These are phyloP conservation scores for Falco peregrinus DNA, from an alignment of 2,797 vertebrate genomes.

Conservation along the genomic window DNA sequence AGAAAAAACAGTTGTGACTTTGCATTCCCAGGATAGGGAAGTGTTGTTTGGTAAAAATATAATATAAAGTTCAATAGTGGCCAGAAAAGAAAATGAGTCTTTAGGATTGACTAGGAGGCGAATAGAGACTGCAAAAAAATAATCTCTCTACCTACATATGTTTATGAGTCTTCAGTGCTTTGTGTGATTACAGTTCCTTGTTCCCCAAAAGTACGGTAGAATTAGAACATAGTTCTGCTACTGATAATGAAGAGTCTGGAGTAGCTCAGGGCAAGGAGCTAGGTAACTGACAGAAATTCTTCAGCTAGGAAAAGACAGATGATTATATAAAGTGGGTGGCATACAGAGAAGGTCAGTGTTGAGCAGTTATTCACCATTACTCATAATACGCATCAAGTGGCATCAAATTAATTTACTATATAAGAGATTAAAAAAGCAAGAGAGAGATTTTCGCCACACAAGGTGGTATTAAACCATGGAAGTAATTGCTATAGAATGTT, in stretches of 20 bases:
- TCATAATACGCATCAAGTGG: not conserved
- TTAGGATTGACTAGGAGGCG: not conserved
- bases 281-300: not conserved
- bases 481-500: not conserved
- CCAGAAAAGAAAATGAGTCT: not conserved
- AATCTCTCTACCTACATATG: fast-evolving
- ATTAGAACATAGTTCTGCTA: not conserved
- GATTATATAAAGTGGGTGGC: not conserved
- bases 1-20: not conserved
- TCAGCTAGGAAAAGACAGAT: not conserved
- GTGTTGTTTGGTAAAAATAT: not conserved
- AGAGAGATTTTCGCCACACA: not conserved
- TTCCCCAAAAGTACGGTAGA: not conserved
- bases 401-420: not conserved
- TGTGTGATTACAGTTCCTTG: not conserved
- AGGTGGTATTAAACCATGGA: not conserved
- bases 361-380: not conserved
- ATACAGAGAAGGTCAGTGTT: not conserved
- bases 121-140: not conserved
- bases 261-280: not conserved
- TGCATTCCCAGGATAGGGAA: not conserved
- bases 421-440: not conserved
- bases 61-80: not conserved
- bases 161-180: not conserved
- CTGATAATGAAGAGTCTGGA: not conserved